Percentiles rank a stretch among this genome's conserved stretches.
phyloP scores from a whole-genome alignment of 2,113 vertebrate species.

The Sylvilagus bachmani region DNA sequence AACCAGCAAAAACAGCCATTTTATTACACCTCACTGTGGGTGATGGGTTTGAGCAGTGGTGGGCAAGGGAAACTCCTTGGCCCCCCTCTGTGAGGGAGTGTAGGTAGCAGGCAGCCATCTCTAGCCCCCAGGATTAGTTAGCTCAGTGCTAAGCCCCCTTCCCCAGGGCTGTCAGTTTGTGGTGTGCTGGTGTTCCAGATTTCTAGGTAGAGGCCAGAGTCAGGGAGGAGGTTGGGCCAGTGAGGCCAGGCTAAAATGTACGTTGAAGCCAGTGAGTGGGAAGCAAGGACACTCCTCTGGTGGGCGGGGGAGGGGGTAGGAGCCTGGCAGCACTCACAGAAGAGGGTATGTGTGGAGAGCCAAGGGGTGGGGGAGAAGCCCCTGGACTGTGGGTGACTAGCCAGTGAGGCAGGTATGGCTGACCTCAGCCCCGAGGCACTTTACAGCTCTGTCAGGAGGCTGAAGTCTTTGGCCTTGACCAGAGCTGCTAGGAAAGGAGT shows the following conservation, averaged over 20 bases:
- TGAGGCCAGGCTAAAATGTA: neutral
- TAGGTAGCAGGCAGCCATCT: neutral
- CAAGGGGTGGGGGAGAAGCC: neutral
- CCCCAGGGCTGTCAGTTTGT: neutral
- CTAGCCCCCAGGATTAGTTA: rapidly evolving
- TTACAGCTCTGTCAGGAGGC: too few relatives aligned
- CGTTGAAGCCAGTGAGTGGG: neutral
- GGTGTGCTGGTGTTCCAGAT: neutral
- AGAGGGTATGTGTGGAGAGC: neutral
- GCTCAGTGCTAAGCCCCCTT: rapidly evolving
- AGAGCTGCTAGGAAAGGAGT: neutral
- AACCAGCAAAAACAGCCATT: neutral
- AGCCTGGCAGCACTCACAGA: neutral
- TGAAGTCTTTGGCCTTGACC: neutral
- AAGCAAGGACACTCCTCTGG: neutral
- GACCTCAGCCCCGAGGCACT: neutral
- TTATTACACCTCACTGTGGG: neutral
- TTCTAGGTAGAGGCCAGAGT: neutral
- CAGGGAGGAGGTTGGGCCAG: neutral
- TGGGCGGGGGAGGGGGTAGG: neutral
- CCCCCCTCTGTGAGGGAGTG: too few relatives aligned
- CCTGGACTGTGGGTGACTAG: neutral
- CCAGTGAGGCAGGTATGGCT: neutral
- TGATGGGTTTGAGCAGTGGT: neutral
- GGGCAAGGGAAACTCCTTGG: too few relatives aligned